Evolutionary conservation across 1,140 invertebrate species (phyloP), one percentile per base, ranked within the genome.

Genomic region (Drosophila seguyi): DNA sequence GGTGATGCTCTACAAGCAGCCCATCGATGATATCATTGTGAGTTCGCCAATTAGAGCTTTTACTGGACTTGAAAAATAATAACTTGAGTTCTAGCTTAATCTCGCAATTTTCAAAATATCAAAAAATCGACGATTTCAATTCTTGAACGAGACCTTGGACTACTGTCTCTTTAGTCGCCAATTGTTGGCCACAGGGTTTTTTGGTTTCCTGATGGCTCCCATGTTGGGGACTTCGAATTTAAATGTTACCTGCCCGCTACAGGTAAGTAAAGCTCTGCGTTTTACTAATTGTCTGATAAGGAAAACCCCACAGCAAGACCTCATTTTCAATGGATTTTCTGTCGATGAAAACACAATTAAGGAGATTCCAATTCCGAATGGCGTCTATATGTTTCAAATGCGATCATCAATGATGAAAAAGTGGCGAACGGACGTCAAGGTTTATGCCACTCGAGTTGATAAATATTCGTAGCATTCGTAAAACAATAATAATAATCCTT

Each of bases 131-230:
- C 76, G 71, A 4, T 50, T 75, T 8, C 60, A 68, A 11, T 31
- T 84, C 3, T n/a, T 84, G 1, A 84, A 84, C 31, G 81, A 84
- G 22, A 84, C 81, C 1, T 6, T 80, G 14, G 72, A 84, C 59
- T 80, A 48, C 6, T 83, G 80, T 25, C 27, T 22, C 11, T 71
- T 52, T 25, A 58, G 58, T 20, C 10, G 42, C 0, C 48, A 18
- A 25, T 20, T 34, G n/a, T 39, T 78, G 6, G n/a, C 27, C 36
- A 50, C 7, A 20, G 44, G 66, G 8, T 20, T 72, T 22, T 36
- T 73, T 4, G 18, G 44, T 4, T 73, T 73, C 29, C 20, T 72
- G 6, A 59, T 73, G 53, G 13, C 27, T 11, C 69, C 69, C 1
- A 6, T 73, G 3, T 0, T 73, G 29, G 29, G 16, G 11, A 36